Base-by-base conservation (phyloP, 1,140 invertebrate genomes). In the Coelopa frigida region DNA sequence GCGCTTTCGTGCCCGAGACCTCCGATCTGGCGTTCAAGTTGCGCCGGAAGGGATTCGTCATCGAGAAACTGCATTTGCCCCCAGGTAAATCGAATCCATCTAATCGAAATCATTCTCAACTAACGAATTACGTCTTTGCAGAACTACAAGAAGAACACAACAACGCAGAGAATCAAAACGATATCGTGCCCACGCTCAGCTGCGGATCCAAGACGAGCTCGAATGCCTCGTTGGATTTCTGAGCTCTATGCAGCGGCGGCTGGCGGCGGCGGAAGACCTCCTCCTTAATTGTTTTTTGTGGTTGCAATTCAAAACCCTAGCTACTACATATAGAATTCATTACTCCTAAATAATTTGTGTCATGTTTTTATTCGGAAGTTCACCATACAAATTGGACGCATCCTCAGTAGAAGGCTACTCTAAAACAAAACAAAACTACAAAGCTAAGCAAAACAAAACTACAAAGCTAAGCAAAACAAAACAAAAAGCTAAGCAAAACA, bases 61-160 rank as follows among this genome's bases (percentile, higher is more conserved):
- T 94, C 52, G 87, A 90, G 75, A 81, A 86, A 58, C 60, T 92
- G 36, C 87, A 91, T 72, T 72, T 93, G 46, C 89, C 88, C n/a
- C 88, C 89, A 71, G 79, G 79, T 80, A 68, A 49, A 14, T 35
- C n/a, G n/a, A 32, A 24, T n/a, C 14, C n/a, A 18, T 21, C 23
- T 36, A 8, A n/a, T 41, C 7, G 11, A 18, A 37, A 4, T 6
- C 29, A 36, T 3, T 15, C 24, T 12, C 12, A n/a, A 37, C 4
- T 31, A 27, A 38, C 11, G 1, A 12, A 38, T 22, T 33, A 33
- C 31, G 6, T 39, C 35, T 39, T 41, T 32, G 4, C 36, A 54
- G 68, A 61, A 40, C 44, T 68, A 23, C 55, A 67, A 48, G 63
- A 67, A 27, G 38, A 51, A n/a, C n/a, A n/a, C n/a, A n/a, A n/a